Evolutionary conservation across 2,797 vertebrate genomes (phyloP).

Genomic region (Paratrypauchen microcephalus): DNA sequence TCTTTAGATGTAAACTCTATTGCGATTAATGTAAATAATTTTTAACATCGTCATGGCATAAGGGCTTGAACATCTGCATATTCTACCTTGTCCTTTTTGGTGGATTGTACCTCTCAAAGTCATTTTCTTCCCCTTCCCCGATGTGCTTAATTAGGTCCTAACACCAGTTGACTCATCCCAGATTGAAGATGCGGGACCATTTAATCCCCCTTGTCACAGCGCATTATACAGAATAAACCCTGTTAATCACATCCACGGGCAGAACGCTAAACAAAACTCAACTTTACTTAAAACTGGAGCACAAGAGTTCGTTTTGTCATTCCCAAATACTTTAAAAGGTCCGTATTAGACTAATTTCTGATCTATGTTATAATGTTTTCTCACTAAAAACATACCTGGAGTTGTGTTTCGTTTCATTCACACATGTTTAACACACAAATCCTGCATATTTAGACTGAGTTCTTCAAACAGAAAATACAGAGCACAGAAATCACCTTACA

Average conservation of each 20-base stretch:
- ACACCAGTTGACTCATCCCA: constrained; percentile 10
- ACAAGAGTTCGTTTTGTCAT: not conserved
- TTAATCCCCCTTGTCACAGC: constrained; percentile 17
- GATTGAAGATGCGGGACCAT: constrained; percentile 15
- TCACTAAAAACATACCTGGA: too few species aligned
- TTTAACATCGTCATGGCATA: not conserved
- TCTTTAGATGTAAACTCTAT: not conserved
- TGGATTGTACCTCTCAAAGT: constrained; percentile 1
- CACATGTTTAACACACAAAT: too few species aligned
- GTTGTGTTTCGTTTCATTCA: too few species aligned
- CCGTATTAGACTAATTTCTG: too few species aligned
- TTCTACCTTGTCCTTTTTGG: not conserved
- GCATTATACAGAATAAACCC: not conserved
- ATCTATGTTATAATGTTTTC: too few species aligned
- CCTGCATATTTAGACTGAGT: too few species aligned
- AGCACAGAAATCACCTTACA: too few species aligned
- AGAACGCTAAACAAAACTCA: not conserved
- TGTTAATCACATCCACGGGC: constrained; percentile 6
- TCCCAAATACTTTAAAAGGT: not conserved
- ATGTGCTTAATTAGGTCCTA: constrained; percentile 6
- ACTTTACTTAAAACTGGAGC: not conserved
- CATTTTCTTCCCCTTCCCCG: not conserved
- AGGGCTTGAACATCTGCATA: not conserved
- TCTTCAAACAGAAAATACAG: too few species aligned
- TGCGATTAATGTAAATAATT: not conserved